Base-by-base conservation (phyloP, 2,888 invertebrate genomes). In the Pristionchus japonicus region DNA sequence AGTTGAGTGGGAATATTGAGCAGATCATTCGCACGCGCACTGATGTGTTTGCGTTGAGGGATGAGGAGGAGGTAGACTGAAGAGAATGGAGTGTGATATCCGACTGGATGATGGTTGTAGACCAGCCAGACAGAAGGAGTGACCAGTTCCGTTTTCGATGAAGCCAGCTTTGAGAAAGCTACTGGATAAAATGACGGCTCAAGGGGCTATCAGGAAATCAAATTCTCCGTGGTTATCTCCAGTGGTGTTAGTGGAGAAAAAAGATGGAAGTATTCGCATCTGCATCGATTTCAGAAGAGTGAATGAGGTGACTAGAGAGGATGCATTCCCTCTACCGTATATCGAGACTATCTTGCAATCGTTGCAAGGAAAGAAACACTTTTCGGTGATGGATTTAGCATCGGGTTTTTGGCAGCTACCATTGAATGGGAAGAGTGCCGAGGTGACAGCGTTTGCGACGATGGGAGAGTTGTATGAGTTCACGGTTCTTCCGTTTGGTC, bases 311-410 rank as follows among this genome's bases (percentile, higher is more conserved):
- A 37, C 37, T 13, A 82, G 20, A 37, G 49, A 82, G 31, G 82
- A 82, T 82, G 82, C 82, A n/a, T 49, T 49, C 27, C 82, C 82
- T 11, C 20, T 82, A 13, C 82, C 82, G 31, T 31, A 82, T 49
- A 82, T 82, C 31, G 82, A 82, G 27, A 27, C 49, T 47, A 47
- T 82, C 9, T 27, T 82, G 3, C 82, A 82, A 49, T 82, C 49
- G 13, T 20, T 82, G 31, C 47, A 49, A 49, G 82, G 82, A n/a
- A 47, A 82, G 82, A 82, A 15, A 31, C 4, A 49, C 3, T 82
- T 82, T 52, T 64, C 88, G 13, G 67, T 90, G 15, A 90, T 91
- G 88, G 84, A 82, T 20, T 11, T 82, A 6, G 2, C 17, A 4
- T 17, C 27, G 4, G 70, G 70, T 20, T 74, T 37, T 31, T 40